Conservation (phyloP, 2,888 invertebrate species). For the Oscheius onirici region DNA sequence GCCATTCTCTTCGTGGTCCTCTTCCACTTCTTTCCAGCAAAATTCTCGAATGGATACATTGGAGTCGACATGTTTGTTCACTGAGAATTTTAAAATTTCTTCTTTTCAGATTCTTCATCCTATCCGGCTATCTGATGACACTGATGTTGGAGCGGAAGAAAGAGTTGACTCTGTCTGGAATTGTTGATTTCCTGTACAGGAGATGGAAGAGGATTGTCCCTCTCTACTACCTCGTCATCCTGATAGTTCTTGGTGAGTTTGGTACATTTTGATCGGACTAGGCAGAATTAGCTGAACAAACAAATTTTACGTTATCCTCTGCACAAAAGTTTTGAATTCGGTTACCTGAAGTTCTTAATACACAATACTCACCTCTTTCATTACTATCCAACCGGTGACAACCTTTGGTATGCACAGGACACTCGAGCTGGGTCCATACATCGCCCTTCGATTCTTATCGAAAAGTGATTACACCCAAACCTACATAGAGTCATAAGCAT, state of each 20-base stretch:
- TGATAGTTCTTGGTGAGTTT: background rate
- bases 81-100: background rate
- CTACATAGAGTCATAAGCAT: no score
- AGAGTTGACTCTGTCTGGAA: background rate
- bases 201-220: background rate
- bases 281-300: no score
- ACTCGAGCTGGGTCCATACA: no score
- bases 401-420: no score
- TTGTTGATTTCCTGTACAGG: background rate
- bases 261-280: background rate
- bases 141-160: background rate
- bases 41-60: background rate
- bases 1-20: background rate
- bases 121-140: constrained; percentile 8
- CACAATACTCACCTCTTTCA: no score
- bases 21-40: background rate
- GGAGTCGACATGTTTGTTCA: background rate
- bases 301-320: background rate
- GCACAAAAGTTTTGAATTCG: background rate
- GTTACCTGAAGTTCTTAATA: background rate
- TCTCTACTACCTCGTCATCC: background rate
- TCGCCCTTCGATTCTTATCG: no score
- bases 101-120: background rate
- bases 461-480: no score
- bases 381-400: no score